Base-by-base conservation (phyloP, 1,140 invertebrate genomes). In the Spodoptera frugiperda region DNA sequence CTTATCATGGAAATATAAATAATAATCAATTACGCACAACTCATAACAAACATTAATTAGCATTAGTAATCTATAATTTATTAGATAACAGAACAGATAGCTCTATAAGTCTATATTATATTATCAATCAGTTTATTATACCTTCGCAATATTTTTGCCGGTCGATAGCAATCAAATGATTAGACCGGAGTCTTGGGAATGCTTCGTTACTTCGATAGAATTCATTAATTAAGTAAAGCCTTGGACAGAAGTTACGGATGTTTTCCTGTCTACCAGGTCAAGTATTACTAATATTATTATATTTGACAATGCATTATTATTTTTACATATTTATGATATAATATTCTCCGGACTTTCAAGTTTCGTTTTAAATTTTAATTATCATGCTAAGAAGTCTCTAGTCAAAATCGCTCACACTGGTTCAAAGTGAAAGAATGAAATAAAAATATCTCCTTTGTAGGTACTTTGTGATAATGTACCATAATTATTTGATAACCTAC, bases 141-240 rank as follows among this genome's bases (percentile, higher is more conserved):
- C 14, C 55, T 59, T 59, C 25, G 55, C 8, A 21, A 59, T 33
- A 39, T 59, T 59, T 39, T 15, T n/a, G 14, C 25, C 25, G n/a
- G 14, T 39, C 33, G n/a, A 61, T 61, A 17, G 21, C 57, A 61
- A 61, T 61, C 25, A 19, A 44, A 39, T 39, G 33, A 39, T 61
- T 39, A 44, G 17, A 17, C 57, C 57, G n/a, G 57, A 39, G n/a
- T 12, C 3, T 17, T 39, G 57, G 30, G 57, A 61, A 61, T 61
- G 33, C n/a, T 44, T 61, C 57, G 57, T 39, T 49, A 25, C 46
- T 65, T 65, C 46, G 61, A 65, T 65, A 49, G 61, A 49, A 65
- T 46, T 65, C 61, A 65, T 65, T 65, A 65, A 65, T 49, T 65
- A 65, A 17, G 19, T 14, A 48, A 25, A 12, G 44, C 61, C 46